Conservation (phyloP, 2,888 invertebrate genomes). For the Apamea sordens region DNA sequence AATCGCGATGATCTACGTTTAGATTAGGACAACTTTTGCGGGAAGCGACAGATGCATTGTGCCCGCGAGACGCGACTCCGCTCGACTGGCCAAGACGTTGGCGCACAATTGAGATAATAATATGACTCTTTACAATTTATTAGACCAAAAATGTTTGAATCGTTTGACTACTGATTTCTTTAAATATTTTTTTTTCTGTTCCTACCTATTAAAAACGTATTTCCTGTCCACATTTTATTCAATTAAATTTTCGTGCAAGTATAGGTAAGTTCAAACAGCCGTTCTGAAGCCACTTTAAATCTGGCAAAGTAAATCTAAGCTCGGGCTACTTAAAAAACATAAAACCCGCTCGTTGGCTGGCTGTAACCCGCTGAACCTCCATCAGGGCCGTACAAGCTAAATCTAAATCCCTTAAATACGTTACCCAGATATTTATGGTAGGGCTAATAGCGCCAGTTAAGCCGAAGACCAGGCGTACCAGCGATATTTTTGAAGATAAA, state of each 20-base stretch:
- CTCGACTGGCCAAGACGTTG: constrained; percentile 71
- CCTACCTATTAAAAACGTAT: neutral
- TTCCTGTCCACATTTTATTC: neutral
- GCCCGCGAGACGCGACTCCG: constrained; percentile 67
- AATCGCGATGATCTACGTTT: constrained; percentile 84
- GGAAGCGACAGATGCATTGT: constrained; percentile 75
- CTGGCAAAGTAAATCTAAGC: constrained; percentile 64
- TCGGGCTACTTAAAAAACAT: constrained; percentile 74
- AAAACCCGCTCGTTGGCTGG: constrained; percentile 74
- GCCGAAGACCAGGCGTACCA: constrained; percentile 77
- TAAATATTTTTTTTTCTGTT: neutral
- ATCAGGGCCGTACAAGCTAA: constrained; percentile 85
- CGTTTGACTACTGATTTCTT: neutral
- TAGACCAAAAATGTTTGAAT: constrained; percentile 19
- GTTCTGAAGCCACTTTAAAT: constrained; percentile 42
- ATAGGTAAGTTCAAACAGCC: constrained; percentile 27
- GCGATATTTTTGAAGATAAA: constrained; percentile 70
- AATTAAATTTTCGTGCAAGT: neutral
- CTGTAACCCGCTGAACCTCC: constrained; percentile 83
- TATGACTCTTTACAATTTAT: constrained; percentile 47
- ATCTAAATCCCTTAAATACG: constrained; percentile 88
- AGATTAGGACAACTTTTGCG: constrained; percentile 81
- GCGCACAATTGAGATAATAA: constrained; percentile 55
- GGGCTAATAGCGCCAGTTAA: constrained; percentile 86
- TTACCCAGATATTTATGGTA: constrained; percentile 88